Evolutionary conservation across 2,797 vertebrate genomes (phyloP).

Genomic region (Heliangelus exortis): DNA sequence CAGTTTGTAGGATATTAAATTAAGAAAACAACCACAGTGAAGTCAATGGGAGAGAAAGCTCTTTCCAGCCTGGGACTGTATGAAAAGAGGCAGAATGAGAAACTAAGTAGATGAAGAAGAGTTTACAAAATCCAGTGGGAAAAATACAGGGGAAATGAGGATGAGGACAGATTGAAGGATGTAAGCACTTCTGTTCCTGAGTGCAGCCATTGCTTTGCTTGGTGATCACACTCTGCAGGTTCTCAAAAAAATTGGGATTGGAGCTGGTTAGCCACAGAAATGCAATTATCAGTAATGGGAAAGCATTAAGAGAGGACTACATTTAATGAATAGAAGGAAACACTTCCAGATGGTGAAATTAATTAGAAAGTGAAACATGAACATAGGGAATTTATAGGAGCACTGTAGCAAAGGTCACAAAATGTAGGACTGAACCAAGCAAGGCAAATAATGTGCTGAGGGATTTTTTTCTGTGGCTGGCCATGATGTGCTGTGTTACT

Average conservation of each 20-base stretch:
- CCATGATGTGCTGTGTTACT: background rate
- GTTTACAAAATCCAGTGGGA: background rate
- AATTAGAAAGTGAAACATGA: conserved; percentile 33
- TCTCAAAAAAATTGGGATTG: background rate
- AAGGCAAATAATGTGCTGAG: background rate
- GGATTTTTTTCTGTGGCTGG: background rate
- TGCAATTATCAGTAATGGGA: background rate
- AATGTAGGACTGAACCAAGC: background rate
- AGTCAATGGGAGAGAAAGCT: background rate
- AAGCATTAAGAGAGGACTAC: background rate
- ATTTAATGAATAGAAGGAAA: background rate
- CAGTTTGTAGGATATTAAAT: background rate
- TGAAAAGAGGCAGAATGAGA: background rate
- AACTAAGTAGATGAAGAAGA: background rate
- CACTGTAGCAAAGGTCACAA: conserved; percentile 1
- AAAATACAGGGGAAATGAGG: background rate
- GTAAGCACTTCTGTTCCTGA: background rate
- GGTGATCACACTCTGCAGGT: background rate
- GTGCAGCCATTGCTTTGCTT: background rate
- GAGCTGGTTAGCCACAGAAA: conserved; percentile 12
- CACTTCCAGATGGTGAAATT: conserved; percentile 52
- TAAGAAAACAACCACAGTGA: background rate
- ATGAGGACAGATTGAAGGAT: background rate
- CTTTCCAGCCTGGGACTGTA: background rate
- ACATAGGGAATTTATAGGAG: background rate